phyloP scores from a whole-genome alignment of 2,113 vertebrate species.

The Scalopus aquaticus region DNA sequence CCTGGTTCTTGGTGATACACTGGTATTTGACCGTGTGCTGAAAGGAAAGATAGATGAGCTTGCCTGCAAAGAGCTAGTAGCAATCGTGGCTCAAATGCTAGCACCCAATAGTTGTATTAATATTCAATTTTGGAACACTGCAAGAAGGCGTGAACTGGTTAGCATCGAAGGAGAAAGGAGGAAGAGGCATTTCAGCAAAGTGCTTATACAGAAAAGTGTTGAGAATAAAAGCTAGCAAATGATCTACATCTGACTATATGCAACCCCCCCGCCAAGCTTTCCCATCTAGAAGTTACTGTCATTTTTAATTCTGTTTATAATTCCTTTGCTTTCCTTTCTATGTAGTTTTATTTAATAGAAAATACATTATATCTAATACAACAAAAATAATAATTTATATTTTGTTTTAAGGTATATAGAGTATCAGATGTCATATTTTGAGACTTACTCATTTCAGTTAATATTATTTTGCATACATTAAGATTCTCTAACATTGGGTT shows the following conservation, averaged over 20 bases:
- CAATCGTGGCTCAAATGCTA: not conserved
- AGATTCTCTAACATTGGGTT: not conserved
- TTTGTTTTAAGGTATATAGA: not conserved
- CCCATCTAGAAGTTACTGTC: not conserved
- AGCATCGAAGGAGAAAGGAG: not conserved
- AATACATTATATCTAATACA: not conserved
- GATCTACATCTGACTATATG: not conserved
- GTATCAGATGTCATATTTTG: not conserved
- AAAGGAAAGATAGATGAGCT: not conserved
- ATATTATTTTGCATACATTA: not conserved
- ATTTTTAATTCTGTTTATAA: not conserved
- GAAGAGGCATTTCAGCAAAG: not conserved
- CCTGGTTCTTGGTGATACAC: not conserved
- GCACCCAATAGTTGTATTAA: not conserved
- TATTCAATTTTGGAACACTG: not conserved
- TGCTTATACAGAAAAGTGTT: not conserved
- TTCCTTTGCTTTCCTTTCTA: not conserved
- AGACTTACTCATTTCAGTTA: not conserved
- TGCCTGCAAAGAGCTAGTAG: not conserved
- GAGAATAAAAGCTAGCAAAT: not conserved
- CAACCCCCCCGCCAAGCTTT: not conserved
- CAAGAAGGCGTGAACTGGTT: not conserved
- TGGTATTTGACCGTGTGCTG: not conserved
- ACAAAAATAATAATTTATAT: slow-evolving; percentile 11
- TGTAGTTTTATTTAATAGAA: not conserved